phyloP scores from a whole-genome alignment of 2,797 vertebrate genomes.

The Phalloptychus januarius region DNA sequence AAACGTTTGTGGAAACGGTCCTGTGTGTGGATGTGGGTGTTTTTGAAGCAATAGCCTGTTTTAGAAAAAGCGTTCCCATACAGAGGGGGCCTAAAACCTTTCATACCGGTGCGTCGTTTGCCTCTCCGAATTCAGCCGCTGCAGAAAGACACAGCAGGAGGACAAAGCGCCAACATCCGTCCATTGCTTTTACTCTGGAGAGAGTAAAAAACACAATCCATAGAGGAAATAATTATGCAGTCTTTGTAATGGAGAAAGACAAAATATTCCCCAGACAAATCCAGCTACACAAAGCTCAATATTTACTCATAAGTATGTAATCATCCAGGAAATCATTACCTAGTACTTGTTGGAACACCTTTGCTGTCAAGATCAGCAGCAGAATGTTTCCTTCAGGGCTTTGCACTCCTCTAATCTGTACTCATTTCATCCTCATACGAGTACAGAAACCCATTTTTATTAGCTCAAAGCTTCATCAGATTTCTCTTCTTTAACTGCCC shows the following conservation, averaged over 20 bases:
- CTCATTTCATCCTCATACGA: not conserved
- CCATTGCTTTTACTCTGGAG: conserved; percentile 36
- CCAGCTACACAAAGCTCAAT: not conserved
- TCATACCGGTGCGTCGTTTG: conserved; percentile 18
- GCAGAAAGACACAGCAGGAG: conserved; percentile 41
- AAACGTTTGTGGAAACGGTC: not conserved
- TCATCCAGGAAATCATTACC: not conserved
- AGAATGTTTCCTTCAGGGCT: not conserved
- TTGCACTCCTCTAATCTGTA: not conserved
- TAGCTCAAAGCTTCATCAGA: not conserved
- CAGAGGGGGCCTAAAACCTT: not conserved
- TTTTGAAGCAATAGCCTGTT: not conserved
- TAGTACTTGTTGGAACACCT: too few relatives aligned
- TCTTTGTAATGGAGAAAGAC: not conserved
- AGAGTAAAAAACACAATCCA: not conserved
- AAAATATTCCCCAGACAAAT: not conserved
- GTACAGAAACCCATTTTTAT: not conserved
- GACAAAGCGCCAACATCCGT: not conserved
- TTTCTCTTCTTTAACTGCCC: not conserved
- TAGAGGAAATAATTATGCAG: not conserved
- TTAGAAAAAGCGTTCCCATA: not conserved
- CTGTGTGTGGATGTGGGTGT: not conserved
- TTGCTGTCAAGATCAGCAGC: not conserved
- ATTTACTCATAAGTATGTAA: not conserved
- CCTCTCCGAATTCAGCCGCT: not conserved